Evolutionary conservation across 2,113 vertebrate genomes (phyloP).

Genomic region (Gymnorhina tibicen): DNA sequence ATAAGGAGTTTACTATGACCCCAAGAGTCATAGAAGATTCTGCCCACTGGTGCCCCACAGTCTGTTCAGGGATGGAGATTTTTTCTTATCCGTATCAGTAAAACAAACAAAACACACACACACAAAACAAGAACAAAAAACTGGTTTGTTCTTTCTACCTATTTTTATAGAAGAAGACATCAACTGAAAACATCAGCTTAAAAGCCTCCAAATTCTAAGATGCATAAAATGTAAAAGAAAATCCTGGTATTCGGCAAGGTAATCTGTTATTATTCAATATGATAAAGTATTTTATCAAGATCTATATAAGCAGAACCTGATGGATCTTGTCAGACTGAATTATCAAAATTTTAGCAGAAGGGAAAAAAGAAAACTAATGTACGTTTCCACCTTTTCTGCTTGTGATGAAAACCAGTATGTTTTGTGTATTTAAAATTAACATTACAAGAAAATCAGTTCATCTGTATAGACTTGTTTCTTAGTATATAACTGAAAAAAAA

Average conservation of each 20-base stretch:
- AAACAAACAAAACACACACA: not conserved
- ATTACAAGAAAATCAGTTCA: not conserved
- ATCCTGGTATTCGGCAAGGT: not conserved
- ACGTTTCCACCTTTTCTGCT: not conserved
- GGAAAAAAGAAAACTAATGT: not conserved
- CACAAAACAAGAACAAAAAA: not conserved
- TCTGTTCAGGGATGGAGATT: not conserved
- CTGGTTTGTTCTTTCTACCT: not conserved
- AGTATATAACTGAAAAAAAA: not conserved
- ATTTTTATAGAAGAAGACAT: not conserved
- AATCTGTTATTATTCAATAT: not conserved
- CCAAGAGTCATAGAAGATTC: slow-evolving; percentile 4
- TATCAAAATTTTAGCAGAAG: not conserved
- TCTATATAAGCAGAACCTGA: not conserved
- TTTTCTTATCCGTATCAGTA: not conserved
- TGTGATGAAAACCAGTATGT: not conserved
- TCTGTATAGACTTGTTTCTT: not conserved
- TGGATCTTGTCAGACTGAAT: slow-evolving; percentile 3
- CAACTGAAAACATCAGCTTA: not conserved
- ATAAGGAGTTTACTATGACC: not conserved
- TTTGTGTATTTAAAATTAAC: slow-evolving; percentile 12
- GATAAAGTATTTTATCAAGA: not conserved
- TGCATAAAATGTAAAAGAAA: not conserved
- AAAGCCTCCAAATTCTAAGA: not conserved
- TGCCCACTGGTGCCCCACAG: slow-evolving; percentile 52